Base-by-base conservation (phyloP, 1,140 invertebrate genomes). In the Augochlora pura region DNA sequence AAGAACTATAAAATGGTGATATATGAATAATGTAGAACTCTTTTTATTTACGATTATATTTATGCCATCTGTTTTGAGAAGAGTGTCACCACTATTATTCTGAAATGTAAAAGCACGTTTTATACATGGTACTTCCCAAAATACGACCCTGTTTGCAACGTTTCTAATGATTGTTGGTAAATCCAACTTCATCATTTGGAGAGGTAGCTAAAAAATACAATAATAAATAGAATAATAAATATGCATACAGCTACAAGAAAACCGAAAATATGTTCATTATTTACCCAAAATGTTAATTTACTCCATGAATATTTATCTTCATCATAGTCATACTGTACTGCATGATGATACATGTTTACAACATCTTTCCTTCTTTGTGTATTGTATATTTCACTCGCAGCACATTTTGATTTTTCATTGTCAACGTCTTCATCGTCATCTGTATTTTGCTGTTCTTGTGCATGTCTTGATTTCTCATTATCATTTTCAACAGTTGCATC, bases 51-150 rank as follows among this genome's bases (percentile, higher is more conserved):
- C 96, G 75, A 95, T 92, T 80, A 99, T 96, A 90, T 99, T 99
- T 21, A 99, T 96, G 7, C 99, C 99, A 89, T 99, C 98, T 1
- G 98, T 99, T 91, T 98, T 98, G 1, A 99, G 91, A 65, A 96
- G 94, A 65, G 95, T 92, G 32, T 94, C 92, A 5, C 89, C 90
- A 70, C 94, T 89, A 38, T 91, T 89, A 85, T 95, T 95, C 94
- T 95, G 94, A 82, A 95, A 96, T 4, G 94, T 95, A 75, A 99
- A 97, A 5, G 97, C 97, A 70, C 96, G 94, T 89, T 96, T 97
- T 60, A 99, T 98, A 46, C 95, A 94, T 12, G 95, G 95, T 1
- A 97, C 95, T 93, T 98, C 95, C 90, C 96, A 95, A 9, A 99
- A 94, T 7, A 99, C 94, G 49, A 96, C 95, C 88, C 95, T 96